Evolutionary conservation across 2,797 vertebrate species (phyloP).

Genomic region (Falco columbarius): DNA sequence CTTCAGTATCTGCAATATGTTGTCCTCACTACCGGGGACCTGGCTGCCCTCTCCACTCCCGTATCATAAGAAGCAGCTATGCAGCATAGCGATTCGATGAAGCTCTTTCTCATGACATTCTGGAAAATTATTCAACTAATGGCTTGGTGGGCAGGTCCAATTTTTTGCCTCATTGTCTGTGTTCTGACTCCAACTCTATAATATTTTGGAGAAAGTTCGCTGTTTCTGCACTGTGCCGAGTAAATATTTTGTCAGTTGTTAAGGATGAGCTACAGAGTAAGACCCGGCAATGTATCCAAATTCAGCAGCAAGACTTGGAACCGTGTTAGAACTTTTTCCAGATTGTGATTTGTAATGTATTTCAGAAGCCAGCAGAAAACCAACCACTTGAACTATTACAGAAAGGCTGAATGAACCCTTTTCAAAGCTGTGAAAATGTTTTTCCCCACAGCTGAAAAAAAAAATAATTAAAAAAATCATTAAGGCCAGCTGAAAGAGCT

Average conservation of each 20-base stretch:
- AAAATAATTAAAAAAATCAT: background rate
- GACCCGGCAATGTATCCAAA: constrained; percentile 79
- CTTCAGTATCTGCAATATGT: background rate
- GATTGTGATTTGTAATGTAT: constrained; percentile 77
- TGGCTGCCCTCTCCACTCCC: background rate
- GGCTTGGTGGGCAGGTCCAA: constrained; percentile 72
- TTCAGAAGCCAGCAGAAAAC: constrained; percentile 81
- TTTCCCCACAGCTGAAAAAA: constrained; percentile 23
- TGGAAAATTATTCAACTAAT: constrained; percentile 80
- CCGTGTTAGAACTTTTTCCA: constrained; percentile 82
- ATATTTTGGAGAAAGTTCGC: constrained; percentile 84
- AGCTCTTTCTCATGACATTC: constrained; percentile 74
- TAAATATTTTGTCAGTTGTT: constrained; percentile 94
- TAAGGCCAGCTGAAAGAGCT: constrained; percentile 32
- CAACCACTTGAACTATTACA: constrained; percentile 71
- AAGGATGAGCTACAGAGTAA: constrained; percentile 84
- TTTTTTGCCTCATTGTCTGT: constrained; percentile 82
- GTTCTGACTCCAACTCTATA: constrained; percentile 82
- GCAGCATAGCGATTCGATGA: constrained; percentile 29
- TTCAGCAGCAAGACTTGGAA: constrained; percentile 82
- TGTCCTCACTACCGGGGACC: background rate
- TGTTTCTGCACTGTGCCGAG: constrained; percentile 79
- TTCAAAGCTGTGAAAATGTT: constrained; percentile 68
- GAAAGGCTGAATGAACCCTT: constrained; percentile 79
- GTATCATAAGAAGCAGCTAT: background rate